A percentile compares a stretch with the other conserved stretches of the same genome.
phyloP scores from a whole-genome alignment of 2,113 vertebrate genomes.

The Lontra canadensis region DNA sequence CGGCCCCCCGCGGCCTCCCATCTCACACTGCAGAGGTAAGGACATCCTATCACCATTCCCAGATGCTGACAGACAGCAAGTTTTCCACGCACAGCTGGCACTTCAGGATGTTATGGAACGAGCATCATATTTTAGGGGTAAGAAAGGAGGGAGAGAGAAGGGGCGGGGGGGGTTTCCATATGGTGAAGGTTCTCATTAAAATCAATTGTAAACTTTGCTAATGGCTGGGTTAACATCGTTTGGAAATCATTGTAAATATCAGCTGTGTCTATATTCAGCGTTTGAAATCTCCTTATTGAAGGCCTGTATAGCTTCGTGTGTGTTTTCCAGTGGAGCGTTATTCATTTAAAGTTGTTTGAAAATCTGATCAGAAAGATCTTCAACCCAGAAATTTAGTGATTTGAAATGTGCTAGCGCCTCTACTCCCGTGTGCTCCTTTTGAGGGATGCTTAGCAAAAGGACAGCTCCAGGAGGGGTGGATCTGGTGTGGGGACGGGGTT shows the following conservation, averaged over 20 bases:
- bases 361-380: conserved; percentile 65
- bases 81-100: not conserved
- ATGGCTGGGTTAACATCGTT: conserved; percentile 8
- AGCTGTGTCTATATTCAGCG: not conserved
- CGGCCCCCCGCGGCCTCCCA: not conserved
- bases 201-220: not conserved
- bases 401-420: not conserved
- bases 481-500: accelerated
- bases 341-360: conserved; percentile 56
- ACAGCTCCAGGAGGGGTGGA: accelerated
- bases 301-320: not conserved
- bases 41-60: accelerated
- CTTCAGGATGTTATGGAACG: not conserved
- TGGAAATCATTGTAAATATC: not conserved
- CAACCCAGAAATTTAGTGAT: conserved; percentile 36
- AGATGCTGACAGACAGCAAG: not conserved
- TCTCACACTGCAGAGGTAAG: not conserved
- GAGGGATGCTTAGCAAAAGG: not conserved
- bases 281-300: not conserved
- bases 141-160: not conserved
- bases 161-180: not conserved
- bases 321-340: conserved; percentile 25
- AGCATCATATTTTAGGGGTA: not conserved
- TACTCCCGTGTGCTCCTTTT: accelerated
- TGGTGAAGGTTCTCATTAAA: conserved; percentile 51